Conservation (phyloP, 2,113 vertebrate genomes). For the Pandion haliaetus region DNA sequence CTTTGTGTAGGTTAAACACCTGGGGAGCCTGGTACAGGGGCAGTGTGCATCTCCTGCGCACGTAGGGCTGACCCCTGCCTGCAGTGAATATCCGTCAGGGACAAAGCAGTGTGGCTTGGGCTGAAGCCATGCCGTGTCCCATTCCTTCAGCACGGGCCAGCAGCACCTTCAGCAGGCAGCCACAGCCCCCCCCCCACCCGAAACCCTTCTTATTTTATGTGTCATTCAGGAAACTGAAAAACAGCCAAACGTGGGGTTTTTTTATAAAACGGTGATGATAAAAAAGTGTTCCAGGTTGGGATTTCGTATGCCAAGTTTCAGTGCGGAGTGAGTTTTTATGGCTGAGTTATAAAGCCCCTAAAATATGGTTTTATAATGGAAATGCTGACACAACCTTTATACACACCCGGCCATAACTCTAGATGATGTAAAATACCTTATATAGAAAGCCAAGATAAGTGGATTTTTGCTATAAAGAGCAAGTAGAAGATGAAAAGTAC, state of each 20-base stretch:
- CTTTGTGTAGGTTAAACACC: not conserved
- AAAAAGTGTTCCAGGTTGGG: not conserved
- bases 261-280: not conserved
- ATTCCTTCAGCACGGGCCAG: not conserved
- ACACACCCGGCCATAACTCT: slow-evolving; percentile 47
- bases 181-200: not conserved
- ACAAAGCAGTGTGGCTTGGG: not conserved
- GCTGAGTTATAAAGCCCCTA: slow-evolving; percentile 48
- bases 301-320: slow-evolving; percentile 26
- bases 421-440: slow-evolving; percentile 34
- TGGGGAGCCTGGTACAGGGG: not conserved
- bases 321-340: slow-evolving; percentile 53
- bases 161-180: not conserved
- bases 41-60: no score
- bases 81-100: not conserved
- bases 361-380: slow-evolving; percentile 67
- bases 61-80: rapidly evolving
- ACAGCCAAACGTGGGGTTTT: rapidly evolving
- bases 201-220: not conserved
- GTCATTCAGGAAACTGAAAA: not conserved
- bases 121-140: not conserved
- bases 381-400: slow-evolving; percentile 73
- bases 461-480: not conserved
- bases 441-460: slow-evolving; percentile 47
- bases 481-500: not conserved